Evolutionary conservation across 2,797 vertebrate species (phyloP).

Genomic region (Gymnothorax javanicus): DNA sequence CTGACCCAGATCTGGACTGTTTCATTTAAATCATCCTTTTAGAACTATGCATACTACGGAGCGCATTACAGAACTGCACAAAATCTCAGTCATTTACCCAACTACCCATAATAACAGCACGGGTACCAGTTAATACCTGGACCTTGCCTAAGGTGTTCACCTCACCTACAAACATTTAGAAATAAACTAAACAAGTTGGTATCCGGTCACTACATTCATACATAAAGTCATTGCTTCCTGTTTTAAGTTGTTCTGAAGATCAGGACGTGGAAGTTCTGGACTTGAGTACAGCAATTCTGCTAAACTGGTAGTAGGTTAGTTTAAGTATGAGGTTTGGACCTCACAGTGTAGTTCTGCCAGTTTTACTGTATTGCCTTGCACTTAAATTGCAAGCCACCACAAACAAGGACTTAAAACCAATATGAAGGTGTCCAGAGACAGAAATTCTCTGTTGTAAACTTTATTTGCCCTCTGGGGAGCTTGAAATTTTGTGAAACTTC

Average conservation of each 20-base stretch:
- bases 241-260: too few relatives aligned
- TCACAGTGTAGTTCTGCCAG: neutral
- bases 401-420: neutral
- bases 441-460: neutral
- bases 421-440: neutral
- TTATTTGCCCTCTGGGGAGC: neutral
- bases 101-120: neutral
- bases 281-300: too few relatives aligned
- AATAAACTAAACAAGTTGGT: neutral
- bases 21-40: neutral
- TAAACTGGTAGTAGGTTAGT: too few relatives aligned
- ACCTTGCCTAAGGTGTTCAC: neutral
- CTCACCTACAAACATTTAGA: neutral
- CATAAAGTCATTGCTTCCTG: too few relatives aligned
- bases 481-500: neutral
- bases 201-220: neutral
- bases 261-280: too few relatives aligned
- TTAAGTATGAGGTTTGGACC: neutral
- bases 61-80: neutral
- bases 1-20: neutral
- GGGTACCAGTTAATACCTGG: neutral
- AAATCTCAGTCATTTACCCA: neutral
- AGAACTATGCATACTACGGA: neutral
- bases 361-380: neutral
- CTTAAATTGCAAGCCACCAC: neutral